Evolutionary conservation across 2,888 invertebrate genomes (phyloP).

Genomic region (Nephrotoma guestfalica): DNA sequence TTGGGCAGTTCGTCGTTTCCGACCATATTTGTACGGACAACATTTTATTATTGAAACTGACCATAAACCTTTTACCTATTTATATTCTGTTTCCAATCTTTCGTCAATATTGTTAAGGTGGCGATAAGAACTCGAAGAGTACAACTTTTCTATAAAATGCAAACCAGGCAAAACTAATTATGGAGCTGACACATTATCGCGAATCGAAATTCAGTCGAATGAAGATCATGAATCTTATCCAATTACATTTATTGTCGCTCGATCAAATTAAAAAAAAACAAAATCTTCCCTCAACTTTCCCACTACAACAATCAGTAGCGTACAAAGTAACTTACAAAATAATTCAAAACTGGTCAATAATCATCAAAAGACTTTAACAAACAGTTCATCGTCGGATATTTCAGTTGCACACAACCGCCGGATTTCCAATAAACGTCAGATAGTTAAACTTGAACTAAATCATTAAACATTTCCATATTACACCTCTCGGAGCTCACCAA

Average conservation of each 20-base stretch:
- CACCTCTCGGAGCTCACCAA: too few relatives aligned
- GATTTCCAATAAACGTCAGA: not conserved
- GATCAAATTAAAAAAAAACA: too few relatives aligned
- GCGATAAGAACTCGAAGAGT: not conserved
- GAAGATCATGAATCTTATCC: too few relatives aligned
- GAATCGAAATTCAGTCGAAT: too few relatives aligned
- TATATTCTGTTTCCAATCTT: not conserved
- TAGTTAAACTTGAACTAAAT: not conserved
- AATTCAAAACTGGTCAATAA: too few relatives aligned
- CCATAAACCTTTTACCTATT: not conserved
- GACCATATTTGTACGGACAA: not conserved
- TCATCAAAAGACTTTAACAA: not conserved
- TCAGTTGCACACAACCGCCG: not conserved
- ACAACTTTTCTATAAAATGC: not conserved
- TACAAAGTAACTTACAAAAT: not conserved
- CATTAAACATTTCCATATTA: constrained; percentile 6
- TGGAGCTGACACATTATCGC: too few relatives aligned
- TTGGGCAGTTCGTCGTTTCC: not conserved
- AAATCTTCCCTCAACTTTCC: too few relatives aligned
- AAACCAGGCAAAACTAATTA: too few relatives aligned
- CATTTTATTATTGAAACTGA: not conserved
- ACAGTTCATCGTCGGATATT: not conserved
- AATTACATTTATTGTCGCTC: too few relatives aligned
- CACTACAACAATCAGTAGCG: not conserved
- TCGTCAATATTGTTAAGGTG: constrained; percentile 7